Percentiles rank a stretch among this genome's conserved stretches.
phyloP scores from a whole-genome alignment of 2,797 vertebrate genomes.

The Limnodromus scolopaceus region DNA sequence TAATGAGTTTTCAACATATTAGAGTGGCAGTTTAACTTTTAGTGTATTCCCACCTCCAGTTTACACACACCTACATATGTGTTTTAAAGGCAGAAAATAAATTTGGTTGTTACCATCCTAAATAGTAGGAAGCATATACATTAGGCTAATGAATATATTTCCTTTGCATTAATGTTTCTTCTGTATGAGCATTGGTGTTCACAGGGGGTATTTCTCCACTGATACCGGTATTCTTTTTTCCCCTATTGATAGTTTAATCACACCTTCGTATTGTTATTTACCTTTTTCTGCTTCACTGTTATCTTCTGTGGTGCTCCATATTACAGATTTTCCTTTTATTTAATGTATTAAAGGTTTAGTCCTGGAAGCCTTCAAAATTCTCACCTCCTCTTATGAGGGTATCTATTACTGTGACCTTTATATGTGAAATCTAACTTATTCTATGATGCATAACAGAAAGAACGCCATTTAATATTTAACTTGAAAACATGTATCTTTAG shows the following conservation, averaged over 20 bases:
- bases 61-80: background rate
- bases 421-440: background rate
- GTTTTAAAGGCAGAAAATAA: background rate
- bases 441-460: background rate
- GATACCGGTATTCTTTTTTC: background rate
- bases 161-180: background rate
- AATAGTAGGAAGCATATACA: background rate
- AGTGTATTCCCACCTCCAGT: background rate
- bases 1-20: background rate
- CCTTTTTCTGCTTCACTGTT: background rate
- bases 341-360: background rate
- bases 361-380: background rate
- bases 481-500: background rate
- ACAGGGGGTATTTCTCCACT: background rate
- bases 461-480: background rate
- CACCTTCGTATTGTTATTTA: background rate
- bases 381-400: background rate
- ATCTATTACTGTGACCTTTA: background rate
- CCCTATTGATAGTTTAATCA: background rate
- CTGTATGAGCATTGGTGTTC: background rate
- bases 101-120: background rate
- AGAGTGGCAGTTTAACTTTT: background rate
- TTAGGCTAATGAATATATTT: background rate
- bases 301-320: background rate
- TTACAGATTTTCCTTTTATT: background rate